Evolutionary conservation across 2,113 vertebrate genomes (phyloP).

Genomic region (Oryzias melastigma): DNA sequence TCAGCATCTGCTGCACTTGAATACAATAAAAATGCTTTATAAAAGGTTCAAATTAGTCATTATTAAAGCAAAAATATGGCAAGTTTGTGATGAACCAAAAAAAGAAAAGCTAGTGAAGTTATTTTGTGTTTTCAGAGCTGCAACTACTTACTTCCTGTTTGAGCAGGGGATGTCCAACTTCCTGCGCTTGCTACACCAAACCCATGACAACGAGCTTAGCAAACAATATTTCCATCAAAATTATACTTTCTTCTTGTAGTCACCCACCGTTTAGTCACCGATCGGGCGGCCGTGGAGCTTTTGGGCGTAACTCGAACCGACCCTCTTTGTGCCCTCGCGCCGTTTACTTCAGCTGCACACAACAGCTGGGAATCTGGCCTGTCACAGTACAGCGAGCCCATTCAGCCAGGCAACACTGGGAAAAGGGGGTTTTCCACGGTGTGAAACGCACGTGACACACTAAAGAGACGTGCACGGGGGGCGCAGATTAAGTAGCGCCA

Average conservation of each 20-base stretch:
- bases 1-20: no score
- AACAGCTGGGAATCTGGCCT: conserved; percentile 74
- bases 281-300: conserved; percentile 14
- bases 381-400: conserved; percentile 62
- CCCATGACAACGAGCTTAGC: conserved; percentile 56
- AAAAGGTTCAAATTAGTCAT: no score
- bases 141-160: conserved; percentile 60
- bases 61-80: conserved; percentile 1
- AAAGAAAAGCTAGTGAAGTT: conserved; percentile 22
- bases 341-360: conserved; percentile 51
- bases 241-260: conserved; percentile 26
- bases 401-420: conserved; percentile 57
- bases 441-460: conserved; percentile 52
- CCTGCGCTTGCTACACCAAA: conserved; percentile 53
- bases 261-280: conserved; percentile 2
- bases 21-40: no score
- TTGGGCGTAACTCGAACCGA: conserved; percentile 35
- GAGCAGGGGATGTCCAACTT: conserved; percentile 70
- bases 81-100: not conserved
- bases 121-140: conserved; percentile 37
- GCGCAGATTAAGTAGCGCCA: conserved; percentile 33
- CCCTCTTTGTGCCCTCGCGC: conserved; percentile 25
- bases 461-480: conserved; percentile 34
- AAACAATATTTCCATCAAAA: conserved; percentile 36
- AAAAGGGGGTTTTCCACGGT: conserved; percentile 71